Base-by-base conservation (phyloP, 2,888 invertebrate genomes). In the Drosophila greeni region DNA sequence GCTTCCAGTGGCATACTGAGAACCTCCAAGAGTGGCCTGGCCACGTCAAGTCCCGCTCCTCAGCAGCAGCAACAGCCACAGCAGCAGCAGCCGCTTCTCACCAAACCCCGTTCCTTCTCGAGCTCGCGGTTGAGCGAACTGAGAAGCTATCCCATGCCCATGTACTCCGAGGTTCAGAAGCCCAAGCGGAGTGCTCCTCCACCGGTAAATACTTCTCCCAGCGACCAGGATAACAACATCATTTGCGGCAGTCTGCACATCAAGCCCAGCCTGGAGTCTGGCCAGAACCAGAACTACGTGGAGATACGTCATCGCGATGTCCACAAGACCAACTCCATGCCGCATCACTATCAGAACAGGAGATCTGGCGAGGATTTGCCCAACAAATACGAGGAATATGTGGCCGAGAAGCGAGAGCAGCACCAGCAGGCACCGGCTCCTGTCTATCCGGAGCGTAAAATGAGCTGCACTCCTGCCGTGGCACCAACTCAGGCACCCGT, bases 41-140 rank as follows among this genome's bases (percentile, higher is more conserved):
- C 87, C 14, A 76, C 73, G n/a, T 91, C 92, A 48, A 92, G 92
- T 86, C 74, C 91, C 91, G 86, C 90, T 92, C 74, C 92, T 92
- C 56, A 58, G 1, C 62, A 73, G 24, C 55, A 58, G 1, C 64
- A 73, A 16, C 56, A 57, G 1, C 62, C 72, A n/a, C 74, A 92
- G 92, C 54, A 57, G 1, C 61, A 71, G 24, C 43, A 16, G 26
- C 29, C 29, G 9, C 39, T 72, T 0, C 33, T 62, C 29, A 64
- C 65, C 12, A 88, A 89, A 53, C 87, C 87, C 4, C 84, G 88
- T n/a, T 88, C 89, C 2, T 75, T 86, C 14, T 88, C 88, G 0
- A 85, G 85, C 29, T 87, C 88, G 0, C 69, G 87, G 0, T 71
- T 82, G 0, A 81, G 77, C 4, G 88, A 88, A 20, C 43, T 87